phyloP scores from a whole-genome alignment of 2,113 vertebrate genomes.

The Thalassoma bifasciatum region DNA sequence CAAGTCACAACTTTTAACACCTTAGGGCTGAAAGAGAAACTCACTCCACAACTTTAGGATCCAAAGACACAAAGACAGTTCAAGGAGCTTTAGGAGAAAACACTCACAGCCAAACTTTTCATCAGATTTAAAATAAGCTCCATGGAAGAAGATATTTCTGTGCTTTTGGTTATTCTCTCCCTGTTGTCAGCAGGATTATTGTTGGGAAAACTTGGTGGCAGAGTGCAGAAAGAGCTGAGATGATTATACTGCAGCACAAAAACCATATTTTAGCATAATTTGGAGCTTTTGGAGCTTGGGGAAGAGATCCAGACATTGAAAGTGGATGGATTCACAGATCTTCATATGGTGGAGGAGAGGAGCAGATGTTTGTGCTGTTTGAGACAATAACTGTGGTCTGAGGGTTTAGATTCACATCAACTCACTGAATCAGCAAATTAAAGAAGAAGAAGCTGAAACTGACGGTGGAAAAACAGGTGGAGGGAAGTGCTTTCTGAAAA shows the following conservation, averaged over 20 bases:
- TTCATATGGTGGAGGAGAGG: neutral
- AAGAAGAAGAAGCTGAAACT: too few relatives aligned
- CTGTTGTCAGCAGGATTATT: neutral
- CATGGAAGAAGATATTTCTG: neutral
- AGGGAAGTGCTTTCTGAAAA: too few relatives aligned
- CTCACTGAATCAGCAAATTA: neutral
- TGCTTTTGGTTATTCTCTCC: neutral
- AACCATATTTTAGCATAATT: neutral
- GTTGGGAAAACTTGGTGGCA: neutral
- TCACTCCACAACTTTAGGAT: too few relatives aligned
- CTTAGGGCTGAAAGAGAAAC: too few relatives aligned
- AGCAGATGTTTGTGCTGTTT: neutral
- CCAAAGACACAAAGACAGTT: too few relatives aligned
- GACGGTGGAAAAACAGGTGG: too few relatives aligned
- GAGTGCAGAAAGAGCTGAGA: neutral
- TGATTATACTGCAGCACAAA: neutral
- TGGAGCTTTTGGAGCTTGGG: neutral
- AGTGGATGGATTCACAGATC: neutral
- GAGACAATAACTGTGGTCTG: neutral
- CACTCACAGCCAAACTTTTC: too few relatives aligned
- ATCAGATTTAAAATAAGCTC: neutral
- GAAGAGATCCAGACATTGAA: neutral
- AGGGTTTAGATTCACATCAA: neutral
- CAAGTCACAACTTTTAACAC: too few relatives aligned
- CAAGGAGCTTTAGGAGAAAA: too few relatives aligned